Conservation (phyloP, 2,113 vertebrate species). For the Rostratula benghalensis region DNA sequence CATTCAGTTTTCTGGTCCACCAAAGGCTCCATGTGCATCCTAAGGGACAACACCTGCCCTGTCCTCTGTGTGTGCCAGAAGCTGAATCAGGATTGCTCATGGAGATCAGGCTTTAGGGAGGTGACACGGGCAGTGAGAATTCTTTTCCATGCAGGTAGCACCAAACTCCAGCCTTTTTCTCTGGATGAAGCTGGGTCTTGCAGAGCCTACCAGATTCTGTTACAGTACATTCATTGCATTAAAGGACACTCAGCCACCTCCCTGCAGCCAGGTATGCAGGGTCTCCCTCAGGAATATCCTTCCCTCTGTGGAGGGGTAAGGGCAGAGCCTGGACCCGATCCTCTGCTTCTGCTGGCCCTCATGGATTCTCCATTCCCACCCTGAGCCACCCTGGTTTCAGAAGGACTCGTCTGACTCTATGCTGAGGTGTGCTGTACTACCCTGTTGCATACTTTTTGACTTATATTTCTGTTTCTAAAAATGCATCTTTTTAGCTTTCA, state of each 20-base stretch:
- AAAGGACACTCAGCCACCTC: background rate
- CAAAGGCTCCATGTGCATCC: background rate
- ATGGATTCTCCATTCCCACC: background rate
- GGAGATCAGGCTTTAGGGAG: background rate
- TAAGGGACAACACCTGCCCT: background rate
- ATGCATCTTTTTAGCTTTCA: background rate
- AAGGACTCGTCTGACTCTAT: fast-evolving
- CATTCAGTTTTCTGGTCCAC: background rate
- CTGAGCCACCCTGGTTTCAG: background rate
- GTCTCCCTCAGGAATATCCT: background rate
- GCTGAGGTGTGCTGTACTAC: fast-evolving
- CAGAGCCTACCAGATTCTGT: background rate
- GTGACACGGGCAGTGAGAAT: background rate
- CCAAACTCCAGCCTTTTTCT: background rate
- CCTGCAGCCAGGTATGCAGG: background rate
- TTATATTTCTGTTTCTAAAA: background rate
- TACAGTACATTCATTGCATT: background rate
- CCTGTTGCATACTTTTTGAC: background rate
- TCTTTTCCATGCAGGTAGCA: background rate
- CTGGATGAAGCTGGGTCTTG: background rate
- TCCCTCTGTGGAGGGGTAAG: background rate
- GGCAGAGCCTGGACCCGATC: background rate
- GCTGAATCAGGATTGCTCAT: too few species aligned
- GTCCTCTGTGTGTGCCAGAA: background rate
- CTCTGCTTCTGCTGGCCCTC: background rate